phyloP scores from a whole-genome alignment of 1,140 invertebrate species.

The Trichoplusia ni region DNA sequence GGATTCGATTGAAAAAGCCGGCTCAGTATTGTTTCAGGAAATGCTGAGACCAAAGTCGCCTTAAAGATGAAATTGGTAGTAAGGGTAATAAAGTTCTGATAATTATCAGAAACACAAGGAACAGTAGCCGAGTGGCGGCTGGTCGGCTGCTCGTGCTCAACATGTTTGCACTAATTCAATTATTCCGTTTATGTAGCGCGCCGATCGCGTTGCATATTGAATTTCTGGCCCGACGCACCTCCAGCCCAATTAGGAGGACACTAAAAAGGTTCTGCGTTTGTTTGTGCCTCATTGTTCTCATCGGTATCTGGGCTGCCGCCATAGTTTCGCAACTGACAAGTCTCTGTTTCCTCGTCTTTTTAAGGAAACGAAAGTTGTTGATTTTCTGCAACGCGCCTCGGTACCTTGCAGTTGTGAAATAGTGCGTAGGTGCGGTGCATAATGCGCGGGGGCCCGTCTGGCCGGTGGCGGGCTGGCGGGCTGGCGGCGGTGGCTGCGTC shows the following conservation, averaged over 20 bases:
- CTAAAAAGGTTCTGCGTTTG: slow-evolving; percentile 72
- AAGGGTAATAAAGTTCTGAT: no score
- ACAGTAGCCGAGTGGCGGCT: slow-evolving; percentile 43
- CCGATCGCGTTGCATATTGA: slow-evolving; percentile 76
- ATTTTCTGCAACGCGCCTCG: slow-evolving; percentile 56
- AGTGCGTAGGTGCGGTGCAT: slow-evolving; percentile 74
- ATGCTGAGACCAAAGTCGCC: no score
- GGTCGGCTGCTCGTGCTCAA: slow-evolving; percentile 50
- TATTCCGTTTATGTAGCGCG: slow-evolving; percentile 76
- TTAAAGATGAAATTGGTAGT: no score
- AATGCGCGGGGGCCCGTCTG: slow-evolving; percentile 71
- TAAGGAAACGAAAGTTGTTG: slow-evolving; percentile 77
- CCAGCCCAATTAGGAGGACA: slow-evolving; percentile 73
- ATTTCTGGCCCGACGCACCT: slow-evolving; percentile 65
- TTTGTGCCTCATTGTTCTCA: slow-evolving; percentile 73
- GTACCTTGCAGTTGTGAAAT: slow-evolving; percentile 69
- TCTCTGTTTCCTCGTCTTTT: slow-evolving; percentile 72
- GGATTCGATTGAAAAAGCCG: no score
- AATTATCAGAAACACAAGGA: no score
- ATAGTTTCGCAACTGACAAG: slow-evolving; percentile 61
- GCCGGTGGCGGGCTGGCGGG: slow-evolving; percentile 45
- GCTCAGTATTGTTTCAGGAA: no score
- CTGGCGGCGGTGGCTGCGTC: slow-evolving; percentile 38
- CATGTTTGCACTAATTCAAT: slow-evolving; percentile 73
- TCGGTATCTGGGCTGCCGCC: slow-evolving; percentile 66